These are phyloP conservation scores for Calliphora vomitoria DNA, from an alignment of 2,888 invertebrate species.

Conservation along the genomic window DNA sequence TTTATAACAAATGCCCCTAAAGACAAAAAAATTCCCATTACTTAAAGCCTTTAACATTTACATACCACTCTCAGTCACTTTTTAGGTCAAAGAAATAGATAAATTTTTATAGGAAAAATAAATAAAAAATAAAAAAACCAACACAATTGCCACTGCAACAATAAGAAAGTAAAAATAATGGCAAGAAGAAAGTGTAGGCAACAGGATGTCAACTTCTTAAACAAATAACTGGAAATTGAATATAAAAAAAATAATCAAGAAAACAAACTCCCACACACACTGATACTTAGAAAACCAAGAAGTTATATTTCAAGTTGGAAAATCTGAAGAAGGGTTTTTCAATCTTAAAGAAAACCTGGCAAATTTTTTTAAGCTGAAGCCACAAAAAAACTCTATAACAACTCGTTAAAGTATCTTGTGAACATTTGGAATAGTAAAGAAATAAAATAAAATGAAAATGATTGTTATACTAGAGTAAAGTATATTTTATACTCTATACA, in stretches of 20 bases:
- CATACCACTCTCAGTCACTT: conserved; percentile 16
- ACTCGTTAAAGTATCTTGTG: conserved; percentile 6
- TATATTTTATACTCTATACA: conserved; percentile 28
- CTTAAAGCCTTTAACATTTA: conserved; percentile 38
- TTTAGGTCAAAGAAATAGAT: conserved; percentile 61
- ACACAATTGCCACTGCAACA: conserved; percentile 30
- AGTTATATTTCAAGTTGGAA: conserved; percentile 20
- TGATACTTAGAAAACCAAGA: neutral
- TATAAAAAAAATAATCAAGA: neutral
- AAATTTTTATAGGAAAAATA: conserved; percentile 36
- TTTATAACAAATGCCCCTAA: neutral
- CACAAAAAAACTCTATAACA: neutral
- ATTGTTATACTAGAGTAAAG: conserved; percentile 37
- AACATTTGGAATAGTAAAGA: conserved; percentile 22
- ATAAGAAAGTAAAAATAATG: conserved; percentile 49
- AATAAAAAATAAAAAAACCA: conserved; percentile 40
- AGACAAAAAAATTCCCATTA: conserved; percentile 27
- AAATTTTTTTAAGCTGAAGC: too few species aligned
- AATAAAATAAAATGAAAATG: conserved; percentile 34
- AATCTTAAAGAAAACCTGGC: neutral
- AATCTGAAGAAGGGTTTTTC: conserved; percentile 54
- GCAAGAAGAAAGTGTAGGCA: conserved; percentile 69
- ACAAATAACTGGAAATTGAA: conserved; percentile 8
- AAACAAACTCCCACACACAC: conserved; percentile 56
- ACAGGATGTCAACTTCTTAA: conserved; percentile 65